Percentiles rank a stretch among this genome's conserved stretches.
These are phyloP conservation scores for Loris lydekkerianus DNA, from an alignment of 2,797 vertebrate species.

Conservation along the genomic window DNA sequence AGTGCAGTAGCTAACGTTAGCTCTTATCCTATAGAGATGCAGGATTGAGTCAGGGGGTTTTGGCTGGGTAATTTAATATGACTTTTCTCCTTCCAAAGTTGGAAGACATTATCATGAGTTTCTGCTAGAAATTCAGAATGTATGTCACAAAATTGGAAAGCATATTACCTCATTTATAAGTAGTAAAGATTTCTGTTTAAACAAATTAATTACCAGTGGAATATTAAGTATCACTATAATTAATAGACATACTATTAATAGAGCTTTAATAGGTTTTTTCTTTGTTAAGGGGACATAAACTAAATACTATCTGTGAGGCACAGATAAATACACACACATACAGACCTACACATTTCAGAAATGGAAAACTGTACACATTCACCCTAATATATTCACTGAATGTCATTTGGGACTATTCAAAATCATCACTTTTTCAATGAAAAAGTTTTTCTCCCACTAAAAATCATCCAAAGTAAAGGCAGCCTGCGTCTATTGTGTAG, in stretches of 20 bases:
- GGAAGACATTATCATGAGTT: neutral
- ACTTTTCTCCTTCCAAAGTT: conserved; percentile 20
- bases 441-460: conserved; percentile 20
- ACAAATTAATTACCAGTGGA: neutral
- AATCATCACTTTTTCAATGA: conserved; percentile 55
- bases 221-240: neutral
- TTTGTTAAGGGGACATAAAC: conserved; percentile 5
- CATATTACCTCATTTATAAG: conserved; percentile 33
- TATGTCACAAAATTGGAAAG: conserved; percentile 23
- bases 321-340: neutral
- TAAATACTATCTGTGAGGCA: conserved; percentile 50
- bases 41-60: neutral
- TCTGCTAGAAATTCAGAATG: conserved; percentile 31
- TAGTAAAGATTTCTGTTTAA: conserved; percentile 61
- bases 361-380: neutral
- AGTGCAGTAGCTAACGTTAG: conserved; percentile 1
- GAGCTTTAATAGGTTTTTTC: neutral
- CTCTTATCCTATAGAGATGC: neutral
- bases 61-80: conserved; percentile 31
- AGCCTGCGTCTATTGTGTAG: neutral
- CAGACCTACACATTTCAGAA: neutral
- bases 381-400: conserved; percentile 17
- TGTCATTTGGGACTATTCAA: conserved; percentile 37
- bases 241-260: conserved; percentile 10
- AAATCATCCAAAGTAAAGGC: neutral